Evolutionary conservation across 2,888 invertebrate genomes (phyloP).

Genomic region (Taenaris catops): DNA sequence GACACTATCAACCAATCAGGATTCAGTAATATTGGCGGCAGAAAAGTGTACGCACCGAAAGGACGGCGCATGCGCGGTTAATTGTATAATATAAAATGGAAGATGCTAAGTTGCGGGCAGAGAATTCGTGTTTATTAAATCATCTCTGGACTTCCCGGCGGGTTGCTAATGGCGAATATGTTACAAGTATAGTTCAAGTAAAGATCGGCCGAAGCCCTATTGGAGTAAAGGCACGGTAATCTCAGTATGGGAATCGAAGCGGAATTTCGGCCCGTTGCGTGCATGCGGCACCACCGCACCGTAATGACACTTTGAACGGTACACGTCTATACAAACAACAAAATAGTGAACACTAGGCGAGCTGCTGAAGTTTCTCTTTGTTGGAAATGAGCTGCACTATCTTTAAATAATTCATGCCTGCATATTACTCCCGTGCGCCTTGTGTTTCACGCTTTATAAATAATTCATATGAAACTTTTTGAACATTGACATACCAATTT

Average conservation of each 20-base stretch:
- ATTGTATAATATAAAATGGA: too few relatives aligned
- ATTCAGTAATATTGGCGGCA: too few relatives aligned
- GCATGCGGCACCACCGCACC: slow-evolving; percentile 31
- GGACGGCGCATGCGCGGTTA: too few relatives aligned
- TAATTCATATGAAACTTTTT: slow-evolving; percentile 15
- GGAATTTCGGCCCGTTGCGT: slow-evolving; percentile 31
- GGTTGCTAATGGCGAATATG: too few relatives aligned
- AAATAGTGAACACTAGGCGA: slow-evolving; percentile 17
- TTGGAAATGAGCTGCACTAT: slow-evolving; percentile 21
- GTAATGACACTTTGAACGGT: slow-evolving; percentile 19
- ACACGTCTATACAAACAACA: slow-evolving; percentile 18
- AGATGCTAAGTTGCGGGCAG: too few relatives aligned
- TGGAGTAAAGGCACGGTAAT: slow-evolving; percentile 48
- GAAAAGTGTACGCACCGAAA: too few relatives aligned
- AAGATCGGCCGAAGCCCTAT: too few relatives aligned
- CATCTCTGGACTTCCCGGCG: too few relatives aligned
- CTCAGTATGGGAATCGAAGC: slow-evolving; percentile 28
- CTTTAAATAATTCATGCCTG: slow-evolving; percentile 25
- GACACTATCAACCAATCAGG: too few relatives aligned
- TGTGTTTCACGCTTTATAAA: slow-evolving; percentile 20
- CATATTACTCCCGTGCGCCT: slow-evolving; percentile 22
- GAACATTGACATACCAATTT: slow-evolving; percentile 11
- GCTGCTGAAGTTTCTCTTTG: slow-evolving; percentile 21
- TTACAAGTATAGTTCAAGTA: too few relatives aligned
- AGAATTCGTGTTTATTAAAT: too few relatives aligned